Evolutionary conservation across 2,797 vertebrate species (phyloP).

Genomic region (Pipistrellus pygmaeus): DNA sequence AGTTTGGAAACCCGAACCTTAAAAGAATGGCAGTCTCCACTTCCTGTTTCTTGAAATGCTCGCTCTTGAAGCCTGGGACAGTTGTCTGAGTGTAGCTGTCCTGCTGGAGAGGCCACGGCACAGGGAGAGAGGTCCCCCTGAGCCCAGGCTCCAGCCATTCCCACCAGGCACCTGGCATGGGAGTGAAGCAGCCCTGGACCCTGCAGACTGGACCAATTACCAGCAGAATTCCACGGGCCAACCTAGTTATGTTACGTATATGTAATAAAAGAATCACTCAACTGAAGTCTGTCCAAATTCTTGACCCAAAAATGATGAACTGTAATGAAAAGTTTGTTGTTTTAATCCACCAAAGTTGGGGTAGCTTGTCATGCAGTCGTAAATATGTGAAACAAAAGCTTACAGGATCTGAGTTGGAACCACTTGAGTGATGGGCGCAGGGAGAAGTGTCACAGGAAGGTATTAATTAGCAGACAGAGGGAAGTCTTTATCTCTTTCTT

Average conservation of each 20-base stretch:
- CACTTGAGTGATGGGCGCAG: neutral
- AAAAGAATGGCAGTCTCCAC: neutral
- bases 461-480: neutral
- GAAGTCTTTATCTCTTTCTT: neutral
- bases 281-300: neutral
- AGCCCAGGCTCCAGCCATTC: neutral
- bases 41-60: neutral
- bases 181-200: neutral
- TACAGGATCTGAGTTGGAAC: neutral
- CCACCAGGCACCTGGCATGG: neutral
- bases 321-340: neutral
- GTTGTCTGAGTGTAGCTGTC: too few relatives aligned
- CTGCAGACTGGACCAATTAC: neutral
- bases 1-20: neutral
- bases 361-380: neutral
- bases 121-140: neutral
- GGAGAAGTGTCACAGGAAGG: neutral
- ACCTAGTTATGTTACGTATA: neutral
- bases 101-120: neutral
- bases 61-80: neutral
- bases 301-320: neutral
- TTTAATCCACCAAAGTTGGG: neutral
- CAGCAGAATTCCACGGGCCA: neutral
- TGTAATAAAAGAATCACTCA: conserved; percentile 17
- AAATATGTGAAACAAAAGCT: neutral